These are phyloP conservation scores for Bothrops jararaca DNA, from an alignment of 2,113 vertebrate species.

Conservation along the genomic window DNA sequence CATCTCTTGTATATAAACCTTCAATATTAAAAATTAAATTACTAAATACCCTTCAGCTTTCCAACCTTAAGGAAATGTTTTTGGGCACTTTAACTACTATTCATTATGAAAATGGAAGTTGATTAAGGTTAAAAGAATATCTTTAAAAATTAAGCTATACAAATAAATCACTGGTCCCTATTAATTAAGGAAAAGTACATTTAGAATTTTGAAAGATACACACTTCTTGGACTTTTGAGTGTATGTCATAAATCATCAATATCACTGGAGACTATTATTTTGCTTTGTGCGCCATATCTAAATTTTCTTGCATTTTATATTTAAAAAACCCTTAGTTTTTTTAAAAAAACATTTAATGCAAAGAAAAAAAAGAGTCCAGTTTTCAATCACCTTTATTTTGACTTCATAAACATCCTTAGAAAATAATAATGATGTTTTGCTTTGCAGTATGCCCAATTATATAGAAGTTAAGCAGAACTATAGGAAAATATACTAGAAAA, in stretches of 20 bases:
- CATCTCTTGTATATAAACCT: background rate
- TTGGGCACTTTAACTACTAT: constrained; percentile 20
- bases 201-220: background rate
- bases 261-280: background rate
- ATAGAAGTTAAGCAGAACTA: background rate
- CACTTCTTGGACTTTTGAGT: background rate
- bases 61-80: constrained; percentile 2
- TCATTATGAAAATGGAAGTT: background rate
- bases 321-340: background rate
- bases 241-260: background rate
- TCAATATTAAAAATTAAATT: constrained; percentile 21
- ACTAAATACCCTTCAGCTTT: background rate
- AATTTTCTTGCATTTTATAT: background rate
- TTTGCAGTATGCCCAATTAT: background rate
- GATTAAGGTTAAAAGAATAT: background rate
- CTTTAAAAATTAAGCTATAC: background rate
- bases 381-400: background rate
- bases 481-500: background rate
- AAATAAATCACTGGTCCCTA: background rate
- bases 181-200: background rate
- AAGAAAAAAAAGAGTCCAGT: background rate
- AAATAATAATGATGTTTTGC: background rate
- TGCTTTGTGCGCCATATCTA: background rate
- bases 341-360: background rate
- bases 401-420: background rate